phyloP scores from a whole-genome alignment of 2,113 vertebrate genomes.

The Corvus cornix region DNA sequence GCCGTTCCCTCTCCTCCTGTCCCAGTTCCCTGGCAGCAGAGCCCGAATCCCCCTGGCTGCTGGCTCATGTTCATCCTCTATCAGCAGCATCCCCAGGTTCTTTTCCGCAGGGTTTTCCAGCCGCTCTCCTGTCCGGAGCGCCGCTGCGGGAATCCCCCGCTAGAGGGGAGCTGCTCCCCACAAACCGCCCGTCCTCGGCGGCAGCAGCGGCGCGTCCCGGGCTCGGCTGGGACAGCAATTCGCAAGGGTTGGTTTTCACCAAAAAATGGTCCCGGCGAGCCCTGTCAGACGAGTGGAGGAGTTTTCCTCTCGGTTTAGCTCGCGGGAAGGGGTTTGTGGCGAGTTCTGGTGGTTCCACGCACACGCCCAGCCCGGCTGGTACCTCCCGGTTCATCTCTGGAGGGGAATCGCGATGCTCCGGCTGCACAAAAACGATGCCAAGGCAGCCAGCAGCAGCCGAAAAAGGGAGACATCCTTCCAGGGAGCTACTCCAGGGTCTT shows the following conservation, averaged over 20 bases:
- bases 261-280: neutral
- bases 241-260: accelerated
- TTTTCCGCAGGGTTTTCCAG: neutral
- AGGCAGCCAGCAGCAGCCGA: neutral
- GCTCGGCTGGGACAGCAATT: neutral
- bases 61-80: neutral
- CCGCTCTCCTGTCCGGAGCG: neutral
- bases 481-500: neutral
- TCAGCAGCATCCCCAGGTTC: accelerated
- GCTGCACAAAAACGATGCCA: neutral
- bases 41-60: accelerated
- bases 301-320: neutral
- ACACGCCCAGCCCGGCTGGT: neutral
- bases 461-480: neutral
- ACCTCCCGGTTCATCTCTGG: neutral
- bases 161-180: slow-evolving; percentile 53
- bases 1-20: neutral
- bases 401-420: neutral
- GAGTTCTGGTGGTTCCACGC: accelerated
- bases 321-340: neutral
- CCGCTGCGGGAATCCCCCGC: neutral
- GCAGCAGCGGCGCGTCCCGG: neutral
- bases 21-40: neutral
- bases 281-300: neutral
- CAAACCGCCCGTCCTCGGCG: neutral